These are phyloP conservation scores for Channa striata DNA, from an alignment of 2,797 vertebrate genomes.

Conservation along the genomic window DNA sequence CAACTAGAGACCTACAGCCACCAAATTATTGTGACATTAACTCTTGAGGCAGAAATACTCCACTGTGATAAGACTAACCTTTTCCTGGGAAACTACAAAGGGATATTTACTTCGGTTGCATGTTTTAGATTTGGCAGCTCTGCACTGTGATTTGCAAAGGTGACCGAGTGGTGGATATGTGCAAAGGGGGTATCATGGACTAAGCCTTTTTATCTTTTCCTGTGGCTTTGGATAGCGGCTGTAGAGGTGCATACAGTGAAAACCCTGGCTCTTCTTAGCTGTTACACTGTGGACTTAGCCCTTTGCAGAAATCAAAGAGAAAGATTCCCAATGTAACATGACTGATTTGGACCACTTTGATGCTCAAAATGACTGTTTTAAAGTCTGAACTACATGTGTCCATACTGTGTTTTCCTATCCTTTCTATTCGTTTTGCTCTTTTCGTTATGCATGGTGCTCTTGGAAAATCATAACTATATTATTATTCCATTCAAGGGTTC, in stretches of 20 bases:
- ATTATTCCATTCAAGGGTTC: conserved; percentile 28
- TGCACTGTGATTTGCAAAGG: neutral
- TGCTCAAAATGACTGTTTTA: neutral
- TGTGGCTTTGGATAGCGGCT: neutral
- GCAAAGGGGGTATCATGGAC: neutral
- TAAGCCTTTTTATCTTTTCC: neutral
- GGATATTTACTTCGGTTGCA: neutral
- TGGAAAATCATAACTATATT: conserved; percentile 25
- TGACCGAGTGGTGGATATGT: conserved; percentile 3
- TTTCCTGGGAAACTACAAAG: neutral
- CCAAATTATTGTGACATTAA: conserved; percentile 19
- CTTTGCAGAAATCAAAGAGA: neutral
- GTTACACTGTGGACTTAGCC: neutral
- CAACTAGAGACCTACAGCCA: neutral
- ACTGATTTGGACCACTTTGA: neutral
- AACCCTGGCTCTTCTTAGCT: neutral
- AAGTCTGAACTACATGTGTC: neutral
- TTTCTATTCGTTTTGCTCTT: conserved; percentile 1
- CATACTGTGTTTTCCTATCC: conserved; percentile 5
- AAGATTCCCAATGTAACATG: neutral
- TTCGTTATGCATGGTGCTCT: neutral
- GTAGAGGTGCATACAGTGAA: neutral
- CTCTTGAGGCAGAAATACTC: neutral
- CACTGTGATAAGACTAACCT: conserved; percentile 4
- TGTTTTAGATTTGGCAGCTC: neutral